Conservation (phyloP, 2,797 vertebrate species). For the Odontamblyopus lacepedii region DNA sequence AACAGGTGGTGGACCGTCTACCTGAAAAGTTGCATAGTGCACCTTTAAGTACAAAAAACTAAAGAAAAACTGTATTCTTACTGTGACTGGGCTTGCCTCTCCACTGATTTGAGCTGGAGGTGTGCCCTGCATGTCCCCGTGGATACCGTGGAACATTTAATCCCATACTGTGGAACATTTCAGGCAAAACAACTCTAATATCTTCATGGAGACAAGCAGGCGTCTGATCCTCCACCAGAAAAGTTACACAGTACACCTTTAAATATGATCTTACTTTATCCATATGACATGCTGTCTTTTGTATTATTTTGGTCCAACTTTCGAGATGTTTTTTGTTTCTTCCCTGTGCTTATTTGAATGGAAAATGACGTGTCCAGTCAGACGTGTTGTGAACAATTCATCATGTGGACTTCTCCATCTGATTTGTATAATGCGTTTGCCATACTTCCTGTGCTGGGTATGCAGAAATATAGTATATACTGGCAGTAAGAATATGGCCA, state of each 20-base stretch:
- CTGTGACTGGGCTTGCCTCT: neutral
- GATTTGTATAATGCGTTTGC: constrained; percentile 53
- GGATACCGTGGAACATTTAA: no score
- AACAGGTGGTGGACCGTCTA: no score
- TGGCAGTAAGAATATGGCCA: constrained; percentile 6
- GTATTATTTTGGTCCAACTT: neutral
- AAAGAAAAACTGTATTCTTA: neutral
- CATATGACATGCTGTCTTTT: neutral
- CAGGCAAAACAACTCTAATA: no score
- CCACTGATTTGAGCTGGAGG: no score
- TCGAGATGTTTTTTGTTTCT: neutral
- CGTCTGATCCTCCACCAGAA: neutral
- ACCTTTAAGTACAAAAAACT: no score
- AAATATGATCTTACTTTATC: neutral
- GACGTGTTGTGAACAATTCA: constrained; percentile 20
- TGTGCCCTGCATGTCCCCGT: no score
- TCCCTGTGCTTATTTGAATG: constrained; percentile 46
- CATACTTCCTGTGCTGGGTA: constrained; percentile 33
- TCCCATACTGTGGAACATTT: no score
- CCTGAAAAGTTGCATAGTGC: no score
- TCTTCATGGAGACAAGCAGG: neutral
- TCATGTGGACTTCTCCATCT: constrained; percentile 14
- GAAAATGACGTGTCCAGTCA: constrained; percentile 39
- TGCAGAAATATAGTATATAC: constrained; percentile 26
- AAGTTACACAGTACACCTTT: neutral